Evolutionary conservation across 1,140 invertebrate genomes (phyloP).

Genomic region (Pollicipes pollicipes): DNA sequence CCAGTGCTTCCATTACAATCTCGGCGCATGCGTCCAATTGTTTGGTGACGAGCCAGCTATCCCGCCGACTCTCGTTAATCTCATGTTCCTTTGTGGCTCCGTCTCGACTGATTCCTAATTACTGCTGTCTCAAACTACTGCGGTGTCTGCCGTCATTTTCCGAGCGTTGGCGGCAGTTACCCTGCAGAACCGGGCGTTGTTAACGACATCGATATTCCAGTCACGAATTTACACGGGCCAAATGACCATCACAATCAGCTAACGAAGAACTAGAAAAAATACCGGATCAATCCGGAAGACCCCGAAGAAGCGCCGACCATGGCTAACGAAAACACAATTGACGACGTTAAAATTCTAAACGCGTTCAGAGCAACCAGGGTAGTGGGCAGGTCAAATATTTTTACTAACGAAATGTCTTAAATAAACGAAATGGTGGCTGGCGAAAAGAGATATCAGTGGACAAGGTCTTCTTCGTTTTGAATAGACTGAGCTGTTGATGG

Average conservation of each 20-base stretch:
- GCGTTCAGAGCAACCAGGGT: not conserved
- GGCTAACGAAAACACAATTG: not conserved
- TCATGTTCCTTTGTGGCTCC: too few relatives aligned
- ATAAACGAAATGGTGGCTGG: not conserved
- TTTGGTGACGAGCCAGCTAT: too few relatives aligned
- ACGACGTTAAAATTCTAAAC: not conserved
- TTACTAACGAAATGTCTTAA: not conserved
- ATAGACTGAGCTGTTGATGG: too few relatives aligned
- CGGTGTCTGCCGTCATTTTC: not conserved
- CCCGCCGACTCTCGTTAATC: too few relatives aligned
- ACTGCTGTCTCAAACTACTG: not conserved
- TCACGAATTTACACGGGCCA: not conserved
- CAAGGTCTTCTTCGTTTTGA: too few relatives aligned
- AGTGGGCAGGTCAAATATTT: not conserved
- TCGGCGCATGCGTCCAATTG: too few relatives aligned
- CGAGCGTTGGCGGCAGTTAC: not conserved
- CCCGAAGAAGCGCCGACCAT: not conserved
- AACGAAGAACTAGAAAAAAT: not conserved
- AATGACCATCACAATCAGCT: not conserved
- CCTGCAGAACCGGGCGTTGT: not conserved
- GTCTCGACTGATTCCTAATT: not conserved
- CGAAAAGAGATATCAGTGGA: not conserved
- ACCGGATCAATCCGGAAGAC: not conserved
- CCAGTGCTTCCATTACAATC: too few relatives aligned
- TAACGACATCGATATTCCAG: not conserved